Evolutionary conservation across 2,888 invertebrate genomes (phyloP), one percentile per base, ranked within the genome.

Genomic region (Bembecia ichneumoniformis): DNA sequence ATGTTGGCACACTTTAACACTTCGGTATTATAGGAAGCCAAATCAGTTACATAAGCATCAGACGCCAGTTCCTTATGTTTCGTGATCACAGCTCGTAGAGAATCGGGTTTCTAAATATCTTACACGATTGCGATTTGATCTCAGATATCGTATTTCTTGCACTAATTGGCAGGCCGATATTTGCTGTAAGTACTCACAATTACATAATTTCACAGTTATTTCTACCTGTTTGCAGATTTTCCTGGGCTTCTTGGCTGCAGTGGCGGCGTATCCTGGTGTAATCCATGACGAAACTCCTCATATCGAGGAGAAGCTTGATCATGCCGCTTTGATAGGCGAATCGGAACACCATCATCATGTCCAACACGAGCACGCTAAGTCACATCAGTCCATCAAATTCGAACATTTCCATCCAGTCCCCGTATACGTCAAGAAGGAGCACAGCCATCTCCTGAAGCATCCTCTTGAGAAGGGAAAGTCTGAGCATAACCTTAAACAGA

Each of bases 331-430:
- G 7, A 81, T 83, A 46, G 83, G 84, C 15, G 84, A 87, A 51
- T 79, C 87, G 3, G 90, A 89, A 52, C 87, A 89, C 60, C 90
- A 90, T 58, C 89, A 90, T 52, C 88, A 90, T 55, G 81, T 91
- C 35, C 89, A 91, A 56, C 90, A 91, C 59, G 90, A 91, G 57
- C 90, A 91, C 62, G 91, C 91, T 34, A 91, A 91, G 57, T 91
- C 91, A 43, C 92, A 92, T 64, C 92, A 92, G 72, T 91, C 90
- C 51, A 89, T 92, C 57, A 91, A 91, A 61, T 90, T 92, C 58
- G 91, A 91, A 67, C 92, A 92, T 66, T 92, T 89, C 80, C 92
- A 92, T 63, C 89, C 92, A 0, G 91, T 92, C 1, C 92, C 92
- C 1, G 91, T 91, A 0, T 91, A 91, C 73, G 86, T 91, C 4